Conservation (phyloP, 2,797 vertebrate genomes). For the Calcarius lapponicus region DNA sequence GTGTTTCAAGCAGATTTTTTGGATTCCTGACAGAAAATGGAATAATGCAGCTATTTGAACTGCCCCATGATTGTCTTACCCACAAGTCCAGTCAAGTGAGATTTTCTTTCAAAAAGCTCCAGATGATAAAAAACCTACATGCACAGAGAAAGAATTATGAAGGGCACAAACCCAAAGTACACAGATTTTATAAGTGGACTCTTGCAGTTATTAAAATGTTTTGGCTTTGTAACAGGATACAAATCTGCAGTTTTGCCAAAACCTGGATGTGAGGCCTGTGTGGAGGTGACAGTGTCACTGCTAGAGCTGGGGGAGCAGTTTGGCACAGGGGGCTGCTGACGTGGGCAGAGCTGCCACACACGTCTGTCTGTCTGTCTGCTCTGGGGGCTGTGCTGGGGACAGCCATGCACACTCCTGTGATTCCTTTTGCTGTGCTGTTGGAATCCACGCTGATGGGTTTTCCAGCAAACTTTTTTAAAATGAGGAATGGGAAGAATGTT, state of each 20-base stretch:
- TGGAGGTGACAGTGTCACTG: neutral
- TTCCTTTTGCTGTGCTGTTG: neutral
- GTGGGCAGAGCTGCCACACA: neutral
- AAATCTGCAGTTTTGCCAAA: neutral
- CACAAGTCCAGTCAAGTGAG: neutral
- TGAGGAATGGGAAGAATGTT: rapidly evolving
- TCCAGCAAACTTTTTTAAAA: neutral
- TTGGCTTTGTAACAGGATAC: neutral
- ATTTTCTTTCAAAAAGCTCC: neutral
- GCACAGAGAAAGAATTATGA: neutral
- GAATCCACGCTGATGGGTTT: neutral
- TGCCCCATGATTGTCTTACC: neutral
- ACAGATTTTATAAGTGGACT: neutral
- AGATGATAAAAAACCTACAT: neutral
- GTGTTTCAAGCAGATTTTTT: conserved; percentile 29
- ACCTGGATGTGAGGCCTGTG: neutral
- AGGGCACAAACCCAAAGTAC: neutral
- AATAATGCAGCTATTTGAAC: neutral
- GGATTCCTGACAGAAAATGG: conserved; percentile 15
- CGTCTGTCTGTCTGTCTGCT: neutral
- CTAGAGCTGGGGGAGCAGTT: neutral
- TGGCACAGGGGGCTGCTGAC: neutral
- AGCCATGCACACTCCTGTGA: rapidly evolving
- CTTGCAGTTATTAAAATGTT: neutral
- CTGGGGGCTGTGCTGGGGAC: neutral